These are phyloP conservation scores for Gryon sp. DNA, from an alignment of 1,140 invertebrate genomes.

Conservation along the genomic window DNA sequence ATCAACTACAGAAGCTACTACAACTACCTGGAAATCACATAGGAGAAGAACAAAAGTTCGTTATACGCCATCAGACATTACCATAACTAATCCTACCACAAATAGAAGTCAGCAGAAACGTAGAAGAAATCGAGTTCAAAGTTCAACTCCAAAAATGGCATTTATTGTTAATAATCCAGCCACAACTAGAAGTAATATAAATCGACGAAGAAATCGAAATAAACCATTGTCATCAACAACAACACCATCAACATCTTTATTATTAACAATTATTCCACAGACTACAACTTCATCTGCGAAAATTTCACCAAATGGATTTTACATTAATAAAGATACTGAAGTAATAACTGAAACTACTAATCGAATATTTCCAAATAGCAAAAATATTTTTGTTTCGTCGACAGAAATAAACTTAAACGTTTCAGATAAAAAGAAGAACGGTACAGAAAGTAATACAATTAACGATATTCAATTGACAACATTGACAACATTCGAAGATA, in stretches of 20 bases:
- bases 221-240: slow-evolving; percentile 23
- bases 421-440: too few relatives aligned
- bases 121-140: slow-evolving; percentile 22
- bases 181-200: background rate
- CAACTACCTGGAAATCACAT: slow-evolving; percentile 6
- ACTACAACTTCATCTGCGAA: background rate
- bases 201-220: slow-evolving; percentile 16
- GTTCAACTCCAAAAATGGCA: background rate
- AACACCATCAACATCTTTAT: too few relatives aligned
- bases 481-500: background rate
- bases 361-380: background rate
- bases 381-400: too few relatives aligned
- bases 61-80: slow-evolving; percentile 14
- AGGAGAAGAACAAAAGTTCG: slow-evolving; percentile 39
- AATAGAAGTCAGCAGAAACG: slow-evolving; percentile 9
- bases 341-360: slow-evolving; percentile 1
- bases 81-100: slow-evolving; percentile 1
- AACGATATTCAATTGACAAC: too few relatives aligned
- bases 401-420: too few relatives aligned
- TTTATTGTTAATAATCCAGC: background rate
- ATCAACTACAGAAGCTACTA: background rate
- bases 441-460: too few relatives aligned
- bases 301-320: slow-evolving; percentile 63
- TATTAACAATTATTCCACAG: too few relatives aligned
- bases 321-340: slow-evolving; percentile 62